phyloP scores from a whole-genome alignment of 2,113 vertebrate species.

The Hippolais icterina region DNA sequence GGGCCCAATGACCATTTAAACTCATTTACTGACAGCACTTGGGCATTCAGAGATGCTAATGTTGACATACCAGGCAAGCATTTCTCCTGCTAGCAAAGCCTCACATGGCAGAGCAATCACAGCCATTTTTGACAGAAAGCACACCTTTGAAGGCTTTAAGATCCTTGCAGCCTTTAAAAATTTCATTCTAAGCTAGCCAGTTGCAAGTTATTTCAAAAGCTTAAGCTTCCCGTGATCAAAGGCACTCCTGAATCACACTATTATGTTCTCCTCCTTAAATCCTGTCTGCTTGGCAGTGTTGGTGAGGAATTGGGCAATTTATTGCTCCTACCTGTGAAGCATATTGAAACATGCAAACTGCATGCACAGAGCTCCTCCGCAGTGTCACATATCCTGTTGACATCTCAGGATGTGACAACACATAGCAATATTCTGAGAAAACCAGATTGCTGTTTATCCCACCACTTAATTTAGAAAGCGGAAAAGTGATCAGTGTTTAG shows the following conservation, averaged over 20 bases:
- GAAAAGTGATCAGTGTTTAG: background rate
- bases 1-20: background rate
- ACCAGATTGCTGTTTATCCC: background rate
- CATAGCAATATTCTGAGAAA: background rate
- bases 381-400: background rate
- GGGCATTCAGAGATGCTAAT: background rate
- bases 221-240: slow-evolving; percentile 60
- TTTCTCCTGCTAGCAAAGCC: slow-evolving; percentile 9
- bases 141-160: slow-evolving; percentile 65
- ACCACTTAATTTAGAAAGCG: background rate
- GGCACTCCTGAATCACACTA: slow-evolving; percentile 44
- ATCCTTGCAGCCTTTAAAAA: slow-evolving; percentile 60
- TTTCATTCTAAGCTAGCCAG: slow-evolving; percentile 65
- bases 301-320: slow-evolving; percentile 33
- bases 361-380: background rate
- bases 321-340: background rate
- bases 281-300: slow-evolving; percentile 30
- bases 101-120: slow-evolving; percentile 1
- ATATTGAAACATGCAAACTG: slow-evolving; percentile 14
- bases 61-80: background rate
- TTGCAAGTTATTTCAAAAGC: slow-evolving; percentile 69
- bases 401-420: background rate
- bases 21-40: background rate
- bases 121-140: slow-evolving; percentile 46
- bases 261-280: slow-evolving; percentile 70